Evolutionary conservation across 2,113 vertebrate species (phyloP).

Genomic region (Phalacrocorax brasilianus): DNA sequence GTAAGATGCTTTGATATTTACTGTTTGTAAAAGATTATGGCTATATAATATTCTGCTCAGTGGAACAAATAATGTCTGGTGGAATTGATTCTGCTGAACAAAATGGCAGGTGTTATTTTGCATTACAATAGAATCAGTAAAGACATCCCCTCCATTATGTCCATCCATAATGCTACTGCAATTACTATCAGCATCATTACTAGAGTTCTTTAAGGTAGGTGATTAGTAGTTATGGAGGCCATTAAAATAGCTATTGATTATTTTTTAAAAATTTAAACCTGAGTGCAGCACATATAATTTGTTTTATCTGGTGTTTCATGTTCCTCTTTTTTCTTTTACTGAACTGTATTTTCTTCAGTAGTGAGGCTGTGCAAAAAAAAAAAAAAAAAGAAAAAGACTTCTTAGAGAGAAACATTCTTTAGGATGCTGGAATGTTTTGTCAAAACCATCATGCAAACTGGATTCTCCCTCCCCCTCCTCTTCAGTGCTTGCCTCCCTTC

Average conservation of each 20-base stretch:
- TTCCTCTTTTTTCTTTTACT: neutral
- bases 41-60: neutral
- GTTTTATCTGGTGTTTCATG: neutral
- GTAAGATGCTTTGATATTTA: neutral
- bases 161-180: neutral
- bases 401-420: neutral
- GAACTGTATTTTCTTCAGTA: neutral
- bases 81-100: neutral
- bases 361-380: neutral
- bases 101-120: neutral
- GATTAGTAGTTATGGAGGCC: neutral
- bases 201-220: neutral
- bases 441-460: neutral
- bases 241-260: slow-evolving; percentile 4
- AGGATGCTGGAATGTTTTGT: neutral
- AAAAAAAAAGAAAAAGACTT: neutral
- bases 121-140: neutral
- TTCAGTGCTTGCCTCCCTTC: neutral
- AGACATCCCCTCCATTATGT: neutral
- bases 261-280: neutral
- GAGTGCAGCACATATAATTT: neutral
- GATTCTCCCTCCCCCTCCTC: neutral
- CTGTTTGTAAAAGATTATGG: neutral
- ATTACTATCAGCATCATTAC: neutral
- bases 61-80: neutral